phyloP scores from a whole-genome alignment of 2,113 vertebrate genomes.

The Siniperca knerii region DNA sequence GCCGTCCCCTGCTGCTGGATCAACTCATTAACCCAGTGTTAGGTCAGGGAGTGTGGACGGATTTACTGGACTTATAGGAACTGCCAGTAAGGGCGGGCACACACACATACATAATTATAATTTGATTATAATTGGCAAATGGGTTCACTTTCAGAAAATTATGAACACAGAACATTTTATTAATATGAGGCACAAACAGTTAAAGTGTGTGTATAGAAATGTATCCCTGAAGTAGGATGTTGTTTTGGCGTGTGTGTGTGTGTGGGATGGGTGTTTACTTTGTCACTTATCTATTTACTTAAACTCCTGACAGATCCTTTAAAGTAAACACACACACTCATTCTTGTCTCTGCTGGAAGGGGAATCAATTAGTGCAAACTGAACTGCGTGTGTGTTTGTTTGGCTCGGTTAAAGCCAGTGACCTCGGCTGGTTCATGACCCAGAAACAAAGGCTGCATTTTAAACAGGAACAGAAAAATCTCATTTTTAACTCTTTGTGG shows the following conservation, averaged over 20 bases:
- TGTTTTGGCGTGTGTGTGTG: constrained; percentile 28
- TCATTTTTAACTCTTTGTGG: constrained; percentile 51
- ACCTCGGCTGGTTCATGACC: constrained; percentile 68
- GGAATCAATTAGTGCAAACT: constrained; percentile 72
- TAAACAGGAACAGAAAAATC: constrained; percentile 39
- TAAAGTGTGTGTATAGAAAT: constrained; percentile 1
- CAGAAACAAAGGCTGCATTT: constrained; percentile 74
- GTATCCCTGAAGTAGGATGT: background rate
- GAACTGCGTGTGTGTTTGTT: constrained; percentile 58
- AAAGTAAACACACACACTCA: constrained; percentile 67
- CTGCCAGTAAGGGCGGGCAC: constrained; percentile 5
- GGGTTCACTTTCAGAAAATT: constrained; percentile 3
- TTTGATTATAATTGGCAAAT: constrained; percentile 33
- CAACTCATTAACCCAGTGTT: constrained; percentile 69
- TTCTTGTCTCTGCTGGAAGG: constrained; percentile 42
- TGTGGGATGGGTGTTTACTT: constrained; percentile 59
- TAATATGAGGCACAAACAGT: background rate
- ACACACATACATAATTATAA: constrained; percentile 17
- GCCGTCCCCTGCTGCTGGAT: constrained; percentile 60
- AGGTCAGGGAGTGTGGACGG: constrained; percentile 50
- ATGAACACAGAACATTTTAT: background rate
- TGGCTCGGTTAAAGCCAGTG: constrained; percentile 65
- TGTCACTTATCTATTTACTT: constrained; percentile 77
- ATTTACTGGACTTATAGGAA: constrained; percentile 52
- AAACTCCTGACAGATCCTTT: constrained; percentile 64